Evolutionary conservation across 2,113 vertebrate genomes (phyloP).

Genomic region (Megaleporinus macrocephalus): DNA sequence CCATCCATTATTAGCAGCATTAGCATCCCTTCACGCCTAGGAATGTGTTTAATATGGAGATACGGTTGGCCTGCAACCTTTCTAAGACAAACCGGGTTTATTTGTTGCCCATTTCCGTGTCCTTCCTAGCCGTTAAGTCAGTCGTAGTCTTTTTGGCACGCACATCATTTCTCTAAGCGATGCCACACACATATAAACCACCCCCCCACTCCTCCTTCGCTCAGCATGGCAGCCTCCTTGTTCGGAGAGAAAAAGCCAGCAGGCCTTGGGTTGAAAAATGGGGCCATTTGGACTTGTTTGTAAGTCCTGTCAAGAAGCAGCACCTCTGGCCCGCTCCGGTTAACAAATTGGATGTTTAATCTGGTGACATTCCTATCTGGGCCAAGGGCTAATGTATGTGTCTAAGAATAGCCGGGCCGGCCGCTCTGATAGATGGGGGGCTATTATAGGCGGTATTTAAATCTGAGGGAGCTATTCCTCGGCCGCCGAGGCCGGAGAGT

Average conservation of each 20-base stretch:
- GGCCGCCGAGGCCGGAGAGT: conserved; percentile 44
- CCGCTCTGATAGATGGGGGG: conserved; percentile 65
- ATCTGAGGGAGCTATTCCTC: conserved; percentile 62
- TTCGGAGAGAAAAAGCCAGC: conserved; percentile 39
- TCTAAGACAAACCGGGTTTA: conserved; percentile 13
- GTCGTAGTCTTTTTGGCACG: neutral
- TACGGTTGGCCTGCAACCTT: neutral
- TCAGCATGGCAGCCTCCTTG: neutral
- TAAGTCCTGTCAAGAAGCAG: conserved; percentile 67
- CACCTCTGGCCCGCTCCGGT: conserved; percentile 61
- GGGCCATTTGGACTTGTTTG: conserved; percentile 69
- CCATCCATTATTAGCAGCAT: neutral
- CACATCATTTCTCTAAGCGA: conserved; percentile 18
- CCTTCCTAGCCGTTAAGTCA: conserved; percentile 25
- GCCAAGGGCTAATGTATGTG: conserved; percentile 75
- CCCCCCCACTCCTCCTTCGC: neutral
- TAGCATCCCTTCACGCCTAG: neutral
- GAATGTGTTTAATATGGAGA: neutral
- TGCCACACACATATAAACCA: conserved; percentile 6
- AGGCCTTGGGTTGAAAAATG: conserved; percentile 63
- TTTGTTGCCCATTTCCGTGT: conserved; percentile 11
- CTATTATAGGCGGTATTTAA: conserved; percentile 69
- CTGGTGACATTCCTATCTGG: conserved; percentile 75
- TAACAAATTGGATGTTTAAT: conserved; percentile 76
- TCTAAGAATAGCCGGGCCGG: conserved; percentile 67